Evolutionary conservation across 53 echinoderm and acorn worm species (phyloP).

Genomic region (Patiria pectinifera): DNA sequence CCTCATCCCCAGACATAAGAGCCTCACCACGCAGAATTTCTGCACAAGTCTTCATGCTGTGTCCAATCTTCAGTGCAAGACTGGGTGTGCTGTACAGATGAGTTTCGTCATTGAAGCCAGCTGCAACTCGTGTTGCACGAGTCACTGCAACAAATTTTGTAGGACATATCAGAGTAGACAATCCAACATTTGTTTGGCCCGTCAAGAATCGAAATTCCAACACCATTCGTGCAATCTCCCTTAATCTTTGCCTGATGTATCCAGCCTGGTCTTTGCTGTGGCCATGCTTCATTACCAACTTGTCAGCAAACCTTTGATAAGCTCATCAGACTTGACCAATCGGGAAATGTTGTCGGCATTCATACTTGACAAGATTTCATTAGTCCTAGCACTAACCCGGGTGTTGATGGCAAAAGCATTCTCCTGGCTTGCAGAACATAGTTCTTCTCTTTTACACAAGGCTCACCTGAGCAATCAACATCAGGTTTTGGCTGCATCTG

Average conservation of each 20-base stretch:
- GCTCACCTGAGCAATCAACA: slow-evolving; percentile 19
- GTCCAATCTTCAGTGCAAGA: slow-evolving; percentile 74
- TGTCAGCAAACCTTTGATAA: slow-evolving; percentile 72
- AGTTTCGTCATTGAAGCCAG: slow-evolving; percentile 62
- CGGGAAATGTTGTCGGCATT: slow-evolving; percentile 49
- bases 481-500: slow-evolving; percentile 46
- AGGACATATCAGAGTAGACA: slow-evolving; percentile 44
- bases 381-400: slow-evolving; percentile 49
- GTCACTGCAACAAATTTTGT: slow-evolving; percentile 51
- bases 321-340: slow-evolving; percentile 55
- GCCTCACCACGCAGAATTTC: slow-evolving; percentile 67
- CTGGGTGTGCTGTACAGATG: slow-evolving; percentile 57
- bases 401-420: slow-evolving; percentile 59
- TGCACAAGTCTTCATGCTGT: slow-evolving; percentile 67
- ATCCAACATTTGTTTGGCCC: slow-evolving; percentile 36
- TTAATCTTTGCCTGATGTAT: slow-evolving; percentile 61
- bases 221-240: slow-evolving; percentile 64
- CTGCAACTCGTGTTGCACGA: slow-evolving; percentile 53
- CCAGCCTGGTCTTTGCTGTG: slow-evolving; percentile 58
- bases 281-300: slow-evolving; percentile 61
- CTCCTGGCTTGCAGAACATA: slow-evolving; percentile 31
- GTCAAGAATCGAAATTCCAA: slow-evolving; percentile 48
- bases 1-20: slow-evolving; percentile 59
- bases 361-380: slow-evolving; percentile 64
- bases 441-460: slow-evolving; percentile 58